A percentile compares a stretch with the other conserved stretches of the same genome.
phyloP scores from a whole-genome alignment of 2,113 vertebrate species.

The Ibidorhyncha struthersii region DNA sequence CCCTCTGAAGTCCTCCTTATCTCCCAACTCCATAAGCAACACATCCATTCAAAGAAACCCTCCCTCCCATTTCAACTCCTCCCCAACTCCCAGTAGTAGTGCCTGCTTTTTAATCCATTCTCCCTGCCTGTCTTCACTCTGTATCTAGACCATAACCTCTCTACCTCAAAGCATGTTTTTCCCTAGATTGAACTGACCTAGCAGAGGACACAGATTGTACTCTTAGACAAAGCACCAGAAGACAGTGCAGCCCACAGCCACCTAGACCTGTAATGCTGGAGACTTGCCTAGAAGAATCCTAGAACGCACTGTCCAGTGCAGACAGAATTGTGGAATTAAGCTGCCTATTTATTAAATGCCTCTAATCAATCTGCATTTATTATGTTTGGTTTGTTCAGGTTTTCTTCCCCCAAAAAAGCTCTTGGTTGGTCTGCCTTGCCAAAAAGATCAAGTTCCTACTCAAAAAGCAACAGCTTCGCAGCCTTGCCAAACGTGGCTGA shows the following conservation, averaged over 20 bases:
- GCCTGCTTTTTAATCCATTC: neutral
- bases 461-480: neutral
- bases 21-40: neutral
- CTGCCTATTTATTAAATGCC: rapidly evolving
- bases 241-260: neutral
- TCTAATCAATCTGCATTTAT: neutral
- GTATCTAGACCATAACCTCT: neutral
- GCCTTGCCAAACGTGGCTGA: neutral
- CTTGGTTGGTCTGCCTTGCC: neutral
- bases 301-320: neutral
- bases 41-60: neutral
- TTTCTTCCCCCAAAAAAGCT: rapidly evolving
- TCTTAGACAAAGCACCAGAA: neutral
- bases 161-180: neutral
- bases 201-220: neutral
- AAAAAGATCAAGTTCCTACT: neutral
- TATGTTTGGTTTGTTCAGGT: neutral
- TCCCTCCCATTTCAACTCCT: neutral
- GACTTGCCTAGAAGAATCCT: neutral
- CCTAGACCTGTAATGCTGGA: neutral
- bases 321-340: neutral
- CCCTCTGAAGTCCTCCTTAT: neutral
- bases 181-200: neutral
- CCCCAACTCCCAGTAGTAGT: neutral
- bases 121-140: neutral